Percentiles rank a stretch among this genome's conserved stretches.
Evolutionary conservation across 2,888 invertebrate species (phyloP).

Genomic region (Agrotis exclamationis): DNA sequence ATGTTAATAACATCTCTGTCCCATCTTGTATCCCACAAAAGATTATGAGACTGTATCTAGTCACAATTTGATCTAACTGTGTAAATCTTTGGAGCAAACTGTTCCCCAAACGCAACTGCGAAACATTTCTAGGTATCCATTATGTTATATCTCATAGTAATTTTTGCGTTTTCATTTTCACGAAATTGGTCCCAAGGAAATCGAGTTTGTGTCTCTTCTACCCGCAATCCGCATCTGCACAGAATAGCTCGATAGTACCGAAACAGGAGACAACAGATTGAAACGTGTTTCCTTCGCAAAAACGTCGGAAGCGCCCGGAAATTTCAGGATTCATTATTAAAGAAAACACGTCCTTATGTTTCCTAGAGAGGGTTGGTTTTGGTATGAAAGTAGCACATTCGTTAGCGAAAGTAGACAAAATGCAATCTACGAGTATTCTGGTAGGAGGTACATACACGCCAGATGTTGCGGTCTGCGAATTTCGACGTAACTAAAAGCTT

Average conservation of each 20-base stretch:
- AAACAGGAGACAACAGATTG: conserved; percentile 88
- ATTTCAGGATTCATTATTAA: conserved; percentile 59
- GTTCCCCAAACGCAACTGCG: conserved; percentile 46
- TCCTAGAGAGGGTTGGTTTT: conserved; percentile 62
- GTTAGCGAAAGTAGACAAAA: conserved; percentile 80
- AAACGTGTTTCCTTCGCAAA: conserved; percentile 73
- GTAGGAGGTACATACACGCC: conserved; percentile 82
- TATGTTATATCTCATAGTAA: conserved; percentile 67
- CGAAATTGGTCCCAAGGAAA: conserved; percentile 78
- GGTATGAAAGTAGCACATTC: conserved; percentile 44
- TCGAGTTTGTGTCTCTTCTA: conserved; percentile 82
- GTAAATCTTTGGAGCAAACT: conserved; percentile 48
- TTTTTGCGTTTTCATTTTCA: conserved; percentile 82
- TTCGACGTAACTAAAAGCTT: conserved; percentile 88
- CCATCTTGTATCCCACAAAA: conserved; percentile 46
- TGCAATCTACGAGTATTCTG: conserved; percentile 85
- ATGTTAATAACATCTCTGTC: conserved; percentile 42
- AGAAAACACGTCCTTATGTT: conserved; percentile 66
- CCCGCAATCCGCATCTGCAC: conserved; percentile 85
- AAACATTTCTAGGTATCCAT: conserved; percentile 60
- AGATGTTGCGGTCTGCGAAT: conserved; percentile 89
- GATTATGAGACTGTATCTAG: conserved; percentile 54
- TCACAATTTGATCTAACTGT: conserved; percentile 64
- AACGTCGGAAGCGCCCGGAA: conserved; percentile 77
- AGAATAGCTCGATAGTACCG: conserved; percentile 83